Conservation (phyloP, 2,113 vertebrate genomes). For the Rana temporaria region DNA sequence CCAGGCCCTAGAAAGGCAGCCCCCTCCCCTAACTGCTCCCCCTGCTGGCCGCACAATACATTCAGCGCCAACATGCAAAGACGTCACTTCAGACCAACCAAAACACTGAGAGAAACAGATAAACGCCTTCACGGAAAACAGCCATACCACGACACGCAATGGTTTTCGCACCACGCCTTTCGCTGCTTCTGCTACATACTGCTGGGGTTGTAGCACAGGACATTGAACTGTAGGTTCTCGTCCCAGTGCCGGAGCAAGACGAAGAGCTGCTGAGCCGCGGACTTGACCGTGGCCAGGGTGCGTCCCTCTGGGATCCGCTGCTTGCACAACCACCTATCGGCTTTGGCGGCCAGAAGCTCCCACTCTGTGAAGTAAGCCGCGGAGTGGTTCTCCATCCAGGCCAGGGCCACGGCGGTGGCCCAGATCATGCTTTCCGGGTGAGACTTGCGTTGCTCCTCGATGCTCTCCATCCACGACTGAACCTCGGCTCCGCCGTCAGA, state of each 20-base stretch:
- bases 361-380: constrained; percentile 91
- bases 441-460: constrained; percentile 58
- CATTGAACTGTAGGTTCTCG: constrained; percentile 92
- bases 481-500: rapidly evolving
- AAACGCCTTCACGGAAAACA: constrained; percentile 22
- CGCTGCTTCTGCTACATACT: constrained; percentile 69
- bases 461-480: constrained; percentile 31
- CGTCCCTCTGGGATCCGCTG: constrained; percentile 84
- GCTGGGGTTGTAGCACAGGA: constrained; percentile 95
- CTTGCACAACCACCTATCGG: constrained; percentile 83
- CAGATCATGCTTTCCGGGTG: constrained; percentile 85
- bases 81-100: not conserved
- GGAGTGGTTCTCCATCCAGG: constrained; percentile 95
- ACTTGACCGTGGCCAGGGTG: constrained; percentile 77
- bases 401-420: constrained; percentile 91
- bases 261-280: constrained; percentile 92
- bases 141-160: constrained; percentile 37
- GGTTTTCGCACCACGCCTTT: too few relatives aligned
- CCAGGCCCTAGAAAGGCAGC: not conserved
- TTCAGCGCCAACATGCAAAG: constrained; percentile 15
- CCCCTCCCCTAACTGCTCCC: too few relatives aligned
- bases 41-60: not conserved
- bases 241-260: constrained; percentile 97
- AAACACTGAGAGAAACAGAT: not conserved
- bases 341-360: constrained; percentile 94